These are phyloP conservation scores for Rachycentron canadum DNA, from an alignment of 2,797 vertebrate species.

Conservation along the genomic window DNA sequence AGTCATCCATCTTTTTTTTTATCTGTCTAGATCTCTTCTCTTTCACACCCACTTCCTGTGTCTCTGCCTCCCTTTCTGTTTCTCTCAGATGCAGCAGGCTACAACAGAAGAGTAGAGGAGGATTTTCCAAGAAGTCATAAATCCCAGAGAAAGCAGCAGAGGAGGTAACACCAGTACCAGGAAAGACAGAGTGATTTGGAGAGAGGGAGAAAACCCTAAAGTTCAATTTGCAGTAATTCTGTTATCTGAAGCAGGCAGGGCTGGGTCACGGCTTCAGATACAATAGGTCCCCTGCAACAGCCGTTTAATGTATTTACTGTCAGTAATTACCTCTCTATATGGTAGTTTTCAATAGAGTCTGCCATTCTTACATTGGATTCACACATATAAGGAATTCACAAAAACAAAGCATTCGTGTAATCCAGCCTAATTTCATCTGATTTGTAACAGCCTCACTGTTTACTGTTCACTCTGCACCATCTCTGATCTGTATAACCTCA, in stretches of 20 bases:
- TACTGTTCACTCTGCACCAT: background rate
- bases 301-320: background rate
- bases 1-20: slow-evolving; percentile 42
- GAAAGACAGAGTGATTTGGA: slow-evolving; percentile 56
- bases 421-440: background rate
- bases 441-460: background rate
- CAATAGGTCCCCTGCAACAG: slow-evolving; percentile 51
- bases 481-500: background rate
- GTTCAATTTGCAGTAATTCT: slow-evolving; percentile 87
- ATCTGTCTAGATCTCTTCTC: slow-evolving; percentile 10
- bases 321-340: background rate
- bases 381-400: background rate
- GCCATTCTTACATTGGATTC: background rate
- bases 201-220: slow-evolving; percentile 61
- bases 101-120: slow-evolving; percentile 43
- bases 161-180: slow-evolving; percentile 38
- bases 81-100: slow-evolving; percentile 27
- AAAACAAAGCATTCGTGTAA: background rate
- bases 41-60: slow-evolving; percentile 33
- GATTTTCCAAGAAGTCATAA: slow-evolving; percentile 69
- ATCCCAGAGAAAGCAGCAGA: slow-evolving; percentile 54
- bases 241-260: slow-evolving; percentile 81
- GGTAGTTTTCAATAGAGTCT: background rate
- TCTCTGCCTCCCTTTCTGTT: slow-evolving; percentile 9
- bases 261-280: slow-evolving; percentile 67